A percentile compares a stretch with the other conserved stretches of the same genome.
Evolutionary conservation across 2,888 invertebrate species (phyloP).

Genomic region (Orthosia gracilis): DNA sequence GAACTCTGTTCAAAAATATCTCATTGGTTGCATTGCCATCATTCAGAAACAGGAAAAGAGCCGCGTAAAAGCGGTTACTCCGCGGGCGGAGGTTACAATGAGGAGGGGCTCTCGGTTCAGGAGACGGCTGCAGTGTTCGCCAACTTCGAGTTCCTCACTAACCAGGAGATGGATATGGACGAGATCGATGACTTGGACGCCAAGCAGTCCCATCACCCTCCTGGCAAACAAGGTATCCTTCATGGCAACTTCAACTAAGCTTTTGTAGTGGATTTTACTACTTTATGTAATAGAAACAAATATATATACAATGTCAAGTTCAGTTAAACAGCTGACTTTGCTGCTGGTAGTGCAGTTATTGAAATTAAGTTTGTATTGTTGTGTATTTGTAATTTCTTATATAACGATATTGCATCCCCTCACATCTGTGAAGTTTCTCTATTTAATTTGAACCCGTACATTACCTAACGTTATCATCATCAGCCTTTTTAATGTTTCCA

Average conservation of each 20-base stretch:
- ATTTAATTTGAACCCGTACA: neutral
- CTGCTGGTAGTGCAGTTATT: neutral
- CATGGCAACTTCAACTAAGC: neutral
- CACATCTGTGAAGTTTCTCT: neutral
- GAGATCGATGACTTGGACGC: slow-evolving; percentile 96
- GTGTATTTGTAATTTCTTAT: neutral
- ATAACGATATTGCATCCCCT: too few relatives aligned
- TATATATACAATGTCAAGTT: neutral
- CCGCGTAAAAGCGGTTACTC: slow-evolving; percentile 81
- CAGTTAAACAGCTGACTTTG: neutral
- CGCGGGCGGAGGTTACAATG: slow-evolving; percentile 83
- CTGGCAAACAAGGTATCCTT: slow-evolving; percentile 83
- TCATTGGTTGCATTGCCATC: neutral
- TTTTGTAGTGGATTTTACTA: neutral
- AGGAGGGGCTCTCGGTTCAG: slow-evolving; percentile 87
- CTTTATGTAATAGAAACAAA: neutral
- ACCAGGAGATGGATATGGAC: slow-evolving; percentile 97
- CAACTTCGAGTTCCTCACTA: slow-evolving; percentile 98
- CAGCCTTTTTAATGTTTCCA: too few relatives aligned
- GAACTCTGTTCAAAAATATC: neutral
- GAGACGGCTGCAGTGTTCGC: slow-evolving; percentile 98
- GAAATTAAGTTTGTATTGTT: neutral
- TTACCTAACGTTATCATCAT: neutral
- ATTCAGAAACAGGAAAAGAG: slow-evolving; percentile 73
- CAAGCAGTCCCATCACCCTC: slow-evolving; percentile 86